These are phyloP conservation scores for Actinia tenebrosa DNA, from an alignment of 64 coral and sea anemone genomes.

Conservation along the genomic window DNA sequence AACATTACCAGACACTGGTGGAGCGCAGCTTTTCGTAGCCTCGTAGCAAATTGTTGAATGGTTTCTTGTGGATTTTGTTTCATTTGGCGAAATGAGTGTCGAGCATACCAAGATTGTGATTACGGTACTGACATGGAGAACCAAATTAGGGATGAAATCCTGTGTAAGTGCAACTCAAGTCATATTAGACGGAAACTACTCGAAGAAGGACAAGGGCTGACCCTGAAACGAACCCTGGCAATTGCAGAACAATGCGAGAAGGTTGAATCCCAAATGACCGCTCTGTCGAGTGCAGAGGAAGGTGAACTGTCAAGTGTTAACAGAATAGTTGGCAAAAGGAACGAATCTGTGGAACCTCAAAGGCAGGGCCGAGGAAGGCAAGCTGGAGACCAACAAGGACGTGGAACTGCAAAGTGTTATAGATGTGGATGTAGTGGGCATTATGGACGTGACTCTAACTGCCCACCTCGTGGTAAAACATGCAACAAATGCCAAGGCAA, in stretches of 20 bases:
- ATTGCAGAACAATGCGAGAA: constrained; percentile 47
- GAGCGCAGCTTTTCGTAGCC: too few species aligned
- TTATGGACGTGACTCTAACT: constrained; percentile 33
- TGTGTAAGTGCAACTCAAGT: constrained; percentile 17
- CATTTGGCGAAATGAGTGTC: constrained; percentile 36
- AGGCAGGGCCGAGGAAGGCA: neutral
- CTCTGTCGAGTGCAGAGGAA: constrained; percentile 10
- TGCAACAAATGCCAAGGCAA: constrained; percentile 47
- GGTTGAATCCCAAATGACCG: constrained; percentile 39
- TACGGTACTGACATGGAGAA: constrained; percentile 34
- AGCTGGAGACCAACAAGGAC: neutral
- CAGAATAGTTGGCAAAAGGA: neutral
- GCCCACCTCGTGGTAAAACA: constrained; percentile 43
- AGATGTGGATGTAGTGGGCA: constrained; percentile 30
- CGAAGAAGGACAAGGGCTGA: constrained; percentile 28
- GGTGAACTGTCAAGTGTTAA: neutral
- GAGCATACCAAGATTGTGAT: constrained; percentile 34
- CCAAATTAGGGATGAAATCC: constrained; percentile 31
- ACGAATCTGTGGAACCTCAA: neutral
- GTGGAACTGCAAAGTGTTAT: neutral
- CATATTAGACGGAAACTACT: constrained; percentile 35
- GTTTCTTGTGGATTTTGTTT: neutral
- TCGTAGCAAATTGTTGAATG: too few species aligned
- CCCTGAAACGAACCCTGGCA: neutral
- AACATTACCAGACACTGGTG: constrained; percentile 3